These are phyloP conservation scores for Bothrops jararaca DNA, from an alignment of 2,113 vertebrate genomes.

Conservation along the genomic window DNA sequence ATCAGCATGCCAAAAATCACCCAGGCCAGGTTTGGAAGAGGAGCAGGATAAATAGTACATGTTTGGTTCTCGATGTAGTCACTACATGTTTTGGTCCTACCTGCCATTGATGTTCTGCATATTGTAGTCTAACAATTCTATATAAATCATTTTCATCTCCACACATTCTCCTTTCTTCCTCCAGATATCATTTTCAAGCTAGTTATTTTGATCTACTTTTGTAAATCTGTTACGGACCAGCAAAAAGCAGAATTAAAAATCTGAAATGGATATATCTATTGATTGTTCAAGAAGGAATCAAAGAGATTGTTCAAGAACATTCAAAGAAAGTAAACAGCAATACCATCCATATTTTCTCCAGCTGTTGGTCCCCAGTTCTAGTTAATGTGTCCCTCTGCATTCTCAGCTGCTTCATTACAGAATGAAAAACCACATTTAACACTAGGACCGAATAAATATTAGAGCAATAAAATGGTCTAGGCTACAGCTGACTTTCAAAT, in stretches of 20 bases:
- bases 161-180: not conserved
- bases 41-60: not conserved
- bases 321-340: not conserved
- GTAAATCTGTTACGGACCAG: not conserved
- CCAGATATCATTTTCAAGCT: not conserved
- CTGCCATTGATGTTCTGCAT: not conserved
- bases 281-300: not conserved
- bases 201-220: not conserved
- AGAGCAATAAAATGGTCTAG: not conserved
- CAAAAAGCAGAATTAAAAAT: not conserved
- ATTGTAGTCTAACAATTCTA: not conserved
- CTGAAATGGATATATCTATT: not conserved
- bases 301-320: not conserved
- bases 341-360: not conserved
- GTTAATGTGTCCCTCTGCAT: not conserved
- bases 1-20: not conserved
- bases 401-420: not conserved
- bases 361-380: not conserved
- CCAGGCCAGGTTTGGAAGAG: not conserved
- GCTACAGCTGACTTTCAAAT: not conserved
- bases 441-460: not conserved
- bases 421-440: not conserved
- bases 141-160: not conserved
- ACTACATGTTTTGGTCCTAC: not conserved
- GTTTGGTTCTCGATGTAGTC: not conserved